Base-by-base conservation (phyloP, 2,797 vertebrate genomes). In the Xenentodon cancila region DNA sequence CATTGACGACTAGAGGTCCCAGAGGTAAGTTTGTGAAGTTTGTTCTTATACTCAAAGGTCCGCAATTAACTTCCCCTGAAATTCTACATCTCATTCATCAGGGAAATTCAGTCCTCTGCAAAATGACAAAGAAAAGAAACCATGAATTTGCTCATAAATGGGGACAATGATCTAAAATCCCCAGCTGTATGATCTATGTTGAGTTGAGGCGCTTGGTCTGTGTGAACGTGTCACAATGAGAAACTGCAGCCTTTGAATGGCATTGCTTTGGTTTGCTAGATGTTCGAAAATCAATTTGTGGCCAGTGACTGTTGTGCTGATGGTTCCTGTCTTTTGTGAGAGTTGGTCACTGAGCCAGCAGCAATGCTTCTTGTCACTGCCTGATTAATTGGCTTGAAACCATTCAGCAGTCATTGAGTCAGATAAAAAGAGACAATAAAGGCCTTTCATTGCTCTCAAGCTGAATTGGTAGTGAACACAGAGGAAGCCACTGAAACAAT, bases 341-440 rank as follows among this genome's bases (percentile, higher is more conserved):
- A 79, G 59, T 80, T 69, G 84, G 79, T 77, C 87, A 86, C 64
- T 73, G 84, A 84, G 81, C 77, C 84, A 86, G 87, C 84, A 85
- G 73, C 69, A 57, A 76, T 72, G 74, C 65, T 71, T 81, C 81
- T 76, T 82, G 85, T 88, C 82, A 78, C 62, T 51, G 65, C 64
- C 86, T 83, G 79, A 86, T 88, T 90, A 89, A 88, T 89, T 90
- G 87, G 81, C 73, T 84, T 84, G 79, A 76, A 85, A 87, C 80
- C 67, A 79, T 84, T 80, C 80, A 61, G 71, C 56, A 75, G 79
- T 85, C 82, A 81, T 73, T 79, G 84, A 88, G 77, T 85, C 82
- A 69, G 84, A 90, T 85, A 82, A 82, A 81, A 74, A 78, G 60
- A 89, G 84, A 90, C 85, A 89, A 88, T 87, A 77, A 84, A 61